Evolutionary conservation across 1,140 invertebrate genomes (phyloP).

Genomic region (Hypothenemus hampei): DNA sequence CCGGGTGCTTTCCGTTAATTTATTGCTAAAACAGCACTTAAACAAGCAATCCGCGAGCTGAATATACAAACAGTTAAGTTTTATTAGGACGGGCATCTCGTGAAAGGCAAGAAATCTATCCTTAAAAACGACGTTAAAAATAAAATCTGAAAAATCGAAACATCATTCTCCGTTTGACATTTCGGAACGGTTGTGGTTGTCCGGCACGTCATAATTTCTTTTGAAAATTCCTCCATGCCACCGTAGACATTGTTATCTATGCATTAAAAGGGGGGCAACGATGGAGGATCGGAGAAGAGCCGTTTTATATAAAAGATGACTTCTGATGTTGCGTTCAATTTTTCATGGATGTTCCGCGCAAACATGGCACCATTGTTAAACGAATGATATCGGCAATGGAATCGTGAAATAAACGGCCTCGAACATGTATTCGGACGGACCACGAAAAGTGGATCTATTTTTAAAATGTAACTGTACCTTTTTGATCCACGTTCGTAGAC

Average conservation of each 20-base stretch:
- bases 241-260: no score
- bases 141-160: no score
- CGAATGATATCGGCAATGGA: constrained; percentile 1
- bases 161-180: no score
- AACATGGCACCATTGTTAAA: constrained; percentile 18
- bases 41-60: not conserved
- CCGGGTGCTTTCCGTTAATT: not conserved
- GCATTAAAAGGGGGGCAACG: no score
- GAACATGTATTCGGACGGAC: constrained; percentile 9
- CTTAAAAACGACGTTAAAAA: no score
- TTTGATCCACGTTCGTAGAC: no score
- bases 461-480: constrained; percentile 10
- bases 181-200: no score
- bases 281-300: no score
- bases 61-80: not conserved
- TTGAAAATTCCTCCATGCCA: no score
- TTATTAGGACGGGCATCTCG: no score
- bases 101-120: no score
- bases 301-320: constrained; percentile 9
- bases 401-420: constrained; percentile 6
- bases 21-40: not conserved
- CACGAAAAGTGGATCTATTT: constrained; percentile 18
- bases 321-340: constrained; percentile 7
- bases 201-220: no score
- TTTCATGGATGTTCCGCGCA: constrained; percentile 13